phyloP scores from a whole-genome alignment of 2,797 vertebrate genomes.

The Crocodylus rhombifer region DNA sequence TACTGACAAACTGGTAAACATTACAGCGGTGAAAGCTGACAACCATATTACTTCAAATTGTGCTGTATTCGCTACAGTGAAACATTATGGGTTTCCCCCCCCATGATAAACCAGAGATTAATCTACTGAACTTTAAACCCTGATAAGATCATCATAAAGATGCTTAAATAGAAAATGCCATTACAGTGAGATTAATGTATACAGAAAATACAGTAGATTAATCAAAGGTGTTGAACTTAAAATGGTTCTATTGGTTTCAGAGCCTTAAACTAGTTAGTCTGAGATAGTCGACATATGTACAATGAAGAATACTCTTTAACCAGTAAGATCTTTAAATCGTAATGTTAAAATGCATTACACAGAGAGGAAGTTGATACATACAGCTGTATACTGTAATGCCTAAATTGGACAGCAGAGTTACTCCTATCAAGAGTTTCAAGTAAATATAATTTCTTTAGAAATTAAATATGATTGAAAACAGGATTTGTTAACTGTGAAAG shows the following conservation, averaged over 20 bases:
- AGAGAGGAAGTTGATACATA: not conserved
- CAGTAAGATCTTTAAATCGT: not conserved
- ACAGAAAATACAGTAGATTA: not conserved
- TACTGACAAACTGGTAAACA: too few relatives aligned
- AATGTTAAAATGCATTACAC: too few relatives aligned
- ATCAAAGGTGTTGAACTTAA: not conserved
- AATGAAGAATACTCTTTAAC: not conserved
- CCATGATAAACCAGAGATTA: not conserved
- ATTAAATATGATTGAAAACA: not conserved
- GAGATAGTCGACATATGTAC: not conserved
- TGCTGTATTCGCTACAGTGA: not conserved
- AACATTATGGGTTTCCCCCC: not conserved
- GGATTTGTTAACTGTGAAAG: not conserved
- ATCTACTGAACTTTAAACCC: not conserved
- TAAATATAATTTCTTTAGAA: not conserved
- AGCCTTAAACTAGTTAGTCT: not conserved
- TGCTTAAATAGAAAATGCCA: not conserved
- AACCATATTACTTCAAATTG: not conserved
- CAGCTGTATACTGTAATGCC: not conserved
- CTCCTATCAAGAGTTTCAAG: not conserved
- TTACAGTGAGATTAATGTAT: too few relatives aligned
- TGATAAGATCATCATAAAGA: not conserved
- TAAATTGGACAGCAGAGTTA: not conserved
- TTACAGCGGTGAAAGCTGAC: not conserved
- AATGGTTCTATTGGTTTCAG: not conserved